These are phyloP conservation scores for Sinocyclocheilus anshuiensis DNA, from an alignment of 2,113 vertebrate genomes.

Conservation along the genomic window DNA sequence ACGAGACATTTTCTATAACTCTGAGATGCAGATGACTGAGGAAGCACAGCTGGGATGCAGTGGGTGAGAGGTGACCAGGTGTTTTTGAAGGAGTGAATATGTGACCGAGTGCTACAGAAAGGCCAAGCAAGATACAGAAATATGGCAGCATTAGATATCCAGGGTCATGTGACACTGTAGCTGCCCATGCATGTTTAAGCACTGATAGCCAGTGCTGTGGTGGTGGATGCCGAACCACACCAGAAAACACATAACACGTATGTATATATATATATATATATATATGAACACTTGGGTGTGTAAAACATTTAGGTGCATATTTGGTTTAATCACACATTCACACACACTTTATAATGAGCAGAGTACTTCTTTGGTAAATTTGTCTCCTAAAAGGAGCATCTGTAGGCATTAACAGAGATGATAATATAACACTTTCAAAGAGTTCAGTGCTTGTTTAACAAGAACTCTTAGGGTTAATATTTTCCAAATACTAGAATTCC, in stretches of 20 bases:
- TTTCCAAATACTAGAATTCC: slow-evolving; percentile 7
- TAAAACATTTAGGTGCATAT: slow-evolving; percentile 26
- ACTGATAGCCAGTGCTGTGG: neutral
- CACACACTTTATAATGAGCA: neutral
- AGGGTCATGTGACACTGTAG: neutral
- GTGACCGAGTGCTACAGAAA: slow-evolving; percentile 12
- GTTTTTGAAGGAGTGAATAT: slow-evolving; percentile 13
- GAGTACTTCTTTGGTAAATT: slow-evolving; percentile 33
- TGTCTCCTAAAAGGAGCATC: slow-evolving; percentile 13
- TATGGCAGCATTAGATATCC: neutral
- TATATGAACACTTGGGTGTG: neutral
- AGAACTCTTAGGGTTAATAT: slow-evolving; percentile 23
- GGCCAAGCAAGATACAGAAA: neutral
- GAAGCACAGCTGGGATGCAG: neutral
- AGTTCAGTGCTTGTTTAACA: slow-evolving; percentile 24
- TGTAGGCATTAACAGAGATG: neutral
- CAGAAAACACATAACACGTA: neutral
- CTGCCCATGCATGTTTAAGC: neutral
- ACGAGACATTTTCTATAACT: neutral
- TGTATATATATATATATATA: neutral
- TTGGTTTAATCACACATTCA: slow-evolving; percentile 21
- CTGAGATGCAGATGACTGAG: neutral
- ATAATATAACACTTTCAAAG: slow-evolving; percentile 31
- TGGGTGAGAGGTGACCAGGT: neutral
- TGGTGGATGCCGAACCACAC: neutral